phyloP scores from a whole-genome alignment of 2,113 vertebrate species.

The Motacilla alba region DNA sequence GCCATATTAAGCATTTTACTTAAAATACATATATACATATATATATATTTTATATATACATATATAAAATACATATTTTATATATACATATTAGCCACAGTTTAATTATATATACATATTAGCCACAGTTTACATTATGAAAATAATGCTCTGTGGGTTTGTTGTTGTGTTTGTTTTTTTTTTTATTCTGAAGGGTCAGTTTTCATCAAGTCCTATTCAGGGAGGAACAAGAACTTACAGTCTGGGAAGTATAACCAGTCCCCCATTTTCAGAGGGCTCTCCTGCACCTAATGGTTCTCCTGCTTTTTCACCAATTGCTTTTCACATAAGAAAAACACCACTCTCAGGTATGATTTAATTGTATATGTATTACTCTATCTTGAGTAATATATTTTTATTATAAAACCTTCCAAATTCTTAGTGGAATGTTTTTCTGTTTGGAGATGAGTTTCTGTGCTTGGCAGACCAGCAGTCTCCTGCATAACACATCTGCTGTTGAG shows the following conservation, averaged over 20 bases:
- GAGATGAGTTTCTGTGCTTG: not conserved
- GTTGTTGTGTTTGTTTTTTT: too few relatives aligned
- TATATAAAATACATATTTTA: too few relatives aligned
- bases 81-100: too few relatives aligned
- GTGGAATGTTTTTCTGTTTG: not conserved
- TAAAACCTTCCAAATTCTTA: not conserved
- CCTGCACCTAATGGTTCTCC: constrained; percentile 79
- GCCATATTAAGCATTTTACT: not conserved
- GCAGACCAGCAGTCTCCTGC: not conserved
- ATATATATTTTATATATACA: too few relatives aligned
- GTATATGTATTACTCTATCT: not conserved
- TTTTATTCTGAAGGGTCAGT: constrained; percentile 79
- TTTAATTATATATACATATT: not conserved
- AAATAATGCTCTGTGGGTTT: not conserved
- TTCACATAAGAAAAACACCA: constrained; percentile 77
- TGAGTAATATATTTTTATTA: not conserved
- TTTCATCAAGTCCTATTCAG: constrained; percentile 95
- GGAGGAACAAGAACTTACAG: constrained; percentile 82
- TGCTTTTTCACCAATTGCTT: constrained; percentile 85
- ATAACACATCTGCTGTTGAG: not conserved
- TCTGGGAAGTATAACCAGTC: constrained; percentile 86
- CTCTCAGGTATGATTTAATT: constrained; percentile 77
- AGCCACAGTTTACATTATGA: not conserved
- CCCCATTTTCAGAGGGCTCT: constrained; percentile 77
- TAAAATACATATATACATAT: too few relatives aligned